Base-by-base conservation (phyloP, 53 echinoderm and acorn worm species). In the Mesocentrotus franciscanus region DNA sequence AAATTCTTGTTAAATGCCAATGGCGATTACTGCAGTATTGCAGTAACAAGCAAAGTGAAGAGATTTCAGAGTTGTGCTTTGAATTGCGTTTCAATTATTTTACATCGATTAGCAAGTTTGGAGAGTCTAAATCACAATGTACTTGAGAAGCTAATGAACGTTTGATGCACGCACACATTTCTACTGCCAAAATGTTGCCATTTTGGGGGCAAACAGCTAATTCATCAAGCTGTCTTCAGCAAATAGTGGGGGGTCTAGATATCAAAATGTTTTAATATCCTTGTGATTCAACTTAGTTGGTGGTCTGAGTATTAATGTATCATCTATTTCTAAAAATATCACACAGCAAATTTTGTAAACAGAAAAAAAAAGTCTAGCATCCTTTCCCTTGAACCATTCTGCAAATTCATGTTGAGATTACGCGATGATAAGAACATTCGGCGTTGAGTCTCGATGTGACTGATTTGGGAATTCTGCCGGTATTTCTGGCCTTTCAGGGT, bases 351-450 rank as follows among this genome's bases (percentile, higher is more conserved):
- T 49, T 49, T 49, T 12, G 29, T 29, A 26, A 75, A 87, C 39
- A 83, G 20, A 1, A 84, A 84, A 18, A 84, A 83, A n/a, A 27
- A n/a, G 58, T 87, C 59, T 87, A 56, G 26, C 58, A 10, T 87
- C 58, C 91, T 91, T 24, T 30, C 91, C 66, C 87, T 16, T 13
- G 7, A 87, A 57, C n/a, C 26, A 66, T 91, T 91, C 91, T 91
- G 91, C 91, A 66, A 91, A 91, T 91, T 91, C 91, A 91, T 91
- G 91, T 91, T 36, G 14, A 20, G 91, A 91, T 91, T 14, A 27
- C n/a, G 56, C n/a, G 22, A 29, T 1, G 87, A 87, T 87, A 58
- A 58, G 26, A 29, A 57, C 87, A 87, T 87, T 87, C 57, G n/a
- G 27, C 29, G n/a, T 29, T 59, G 27, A 27, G 56, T 57, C 87